Conservation (phyloP, 2,113 vertebrate species). For the Prionailurus viverrinus region DNA sequence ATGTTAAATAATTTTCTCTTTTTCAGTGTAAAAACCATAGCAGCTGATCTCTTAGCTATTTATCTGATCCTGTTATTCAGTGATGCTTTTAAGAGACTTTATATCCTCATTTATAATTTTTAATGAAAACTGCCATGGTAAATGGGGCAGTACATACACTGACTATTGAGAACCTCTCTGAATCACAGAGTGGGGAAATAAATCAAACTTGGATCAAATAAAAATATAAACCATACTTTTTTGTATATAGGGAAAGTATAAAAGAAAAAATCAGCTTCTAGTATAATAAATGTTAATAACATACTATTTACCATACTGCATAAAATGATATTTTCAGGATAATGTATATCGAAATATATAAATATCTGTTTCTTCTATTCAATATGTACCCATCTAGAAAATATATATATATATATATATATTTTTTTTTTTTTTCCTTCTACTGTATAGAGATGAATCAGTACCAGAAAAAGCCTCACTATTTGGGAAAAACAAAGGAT, state of each 20-base stretch:
- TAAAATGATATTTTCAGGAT: not conserved
- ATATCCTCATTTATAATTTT: slow-evolving; percentile 50
- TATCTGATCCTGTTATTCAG: slow-evolving; percentile 3
- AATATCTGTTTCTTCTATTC: not conserved
- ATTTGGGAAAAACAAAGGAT: not conserved
- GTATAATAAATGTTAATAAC: slow-evolving; percentile 11
- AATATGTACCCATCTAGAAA: not conserved
- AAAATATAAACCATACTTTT: not conserved
- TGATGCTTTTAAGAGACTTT: slow-evolving; percentile 52
- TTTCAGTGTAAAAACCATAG: not conserved
- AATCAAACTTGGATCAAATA: not conserved
- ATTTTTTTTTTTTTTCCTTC: not conserved
- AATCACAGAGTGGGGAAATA: not conserved
- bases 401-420: not conserved
- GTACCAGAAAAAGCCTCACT: not conserved
- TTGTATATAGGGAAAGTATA: not conserved
- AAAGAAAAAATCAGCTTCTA: not conserved
- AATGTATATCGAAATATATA: not conserved
- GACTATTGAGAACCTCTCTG: not conserved
- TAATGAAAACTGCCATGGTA: slow-evolving; percentile 44
- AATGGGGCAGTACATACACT: not conserved
- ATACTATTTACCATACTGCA: not conserved
- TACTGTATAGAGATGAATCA: not conserved
- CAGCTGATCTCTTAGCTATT: not conserved
- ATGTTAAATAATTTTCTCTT: not conserved